Evolutionary conservation across 2,888 invertebrate species (phyloP).

Genomic region (Oscheius sp.): DNA sequence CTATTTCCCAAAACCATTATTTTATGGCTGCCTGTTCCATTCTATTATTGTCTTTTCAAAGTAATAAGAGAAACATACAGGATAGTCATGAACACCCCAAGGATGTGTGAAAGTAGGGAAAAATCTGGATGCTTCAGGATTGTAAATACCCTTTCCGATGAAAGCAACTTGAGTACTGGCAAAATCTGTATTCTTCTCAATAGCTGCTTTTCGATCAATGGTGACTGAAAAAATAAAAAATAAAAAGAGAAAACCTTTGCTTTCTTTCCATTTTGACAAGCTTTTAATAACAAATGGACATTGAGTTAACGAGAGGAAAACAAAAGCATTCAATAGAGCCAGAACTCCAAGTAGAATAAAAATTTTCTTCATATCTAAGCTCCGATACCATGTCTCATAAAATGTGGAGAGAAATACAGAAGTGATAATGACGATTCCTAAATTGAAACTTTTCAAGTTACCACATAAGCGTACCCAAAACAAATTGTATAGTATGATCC

Average conservation of each 20-base stretch:
- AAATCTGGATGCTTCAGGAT: neutral
- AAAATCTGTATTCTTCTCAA: neutral
- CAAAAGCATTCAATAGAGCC: neutral
- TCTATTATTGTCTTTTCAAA: neutral
- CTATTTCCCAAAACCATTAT: slow-evolving; percentile 12
- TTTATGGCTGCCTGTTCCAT: neutral
- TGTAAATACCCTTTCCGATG: neutral
- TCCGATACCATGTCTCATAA: neutral
- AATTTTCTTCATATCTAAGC: neutral
- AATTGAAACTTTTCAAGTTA: too few relatives aligned
- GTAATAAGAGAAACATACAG: neutral
- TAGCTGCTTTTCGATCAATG: neutral
- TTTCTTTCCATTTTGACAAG: neutral
- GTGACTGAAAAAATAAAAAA: neutral
- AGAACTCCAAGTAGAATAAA: neutral
- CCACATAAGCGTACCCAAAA: neutral
- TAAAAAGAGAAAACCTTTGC: neutral
- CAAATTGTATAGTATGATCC: neutral
- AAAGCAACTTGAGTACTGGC: neutral
- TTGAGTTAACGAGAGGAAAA: neutral
- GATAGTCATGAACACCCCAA: slow-evolving; percentile 15
- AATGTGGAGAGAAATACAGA: neutral
- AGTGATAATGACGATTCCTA: neutral
- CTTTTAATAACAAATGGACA: slow-evolving; percentile 3
- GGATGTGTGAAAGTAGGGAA: neutral